Conservation (phyloP, 2,888 invertebrate species). For the Phyllotreta striolata region DNA sequence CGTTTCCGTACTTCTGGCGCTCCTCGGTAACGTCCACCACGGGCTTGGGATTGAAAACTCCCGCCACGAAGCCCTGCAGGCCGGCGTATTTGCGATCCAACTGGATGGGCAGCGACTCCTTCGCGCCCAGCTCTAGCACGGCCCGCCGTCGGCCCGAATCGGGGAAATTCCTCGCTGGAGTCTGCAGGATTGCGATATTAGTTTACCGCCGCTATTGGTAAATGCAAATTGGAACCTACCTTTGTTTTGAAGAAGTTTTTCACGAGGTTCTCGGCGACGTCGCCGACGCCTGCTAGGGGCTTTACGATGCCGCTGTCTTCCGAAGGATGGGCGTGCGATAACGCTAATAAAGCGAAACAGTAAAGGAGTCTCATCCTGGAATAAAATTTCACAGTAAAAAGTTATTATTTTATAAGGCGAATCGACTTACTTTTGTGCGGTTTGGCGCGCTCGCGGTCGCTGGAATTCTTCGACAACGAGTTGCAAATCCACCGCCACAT, state of each 20-base stretch:
- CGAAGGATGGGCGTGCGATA: constrained; percentile 11
- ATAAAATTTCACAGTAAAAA: neutral
- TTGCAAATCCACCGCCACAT: neutral
- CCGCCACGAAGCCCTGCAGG: constrained; percentile 53
- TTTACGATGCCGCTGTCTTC: constrained; percentile 21
- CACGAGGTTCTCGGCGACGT: constrained; percentile 26
- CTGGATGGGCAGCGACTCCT: constrained; percentile 53
- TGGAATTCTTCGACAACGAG: constrained; percentile 1
- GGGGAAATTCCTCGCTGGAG: constrained; percentile 45
- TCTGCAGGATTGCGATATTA: neutral
- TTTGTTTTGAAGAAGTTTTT: constrained; percentile 31
- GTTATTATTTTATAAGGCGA: neutral
- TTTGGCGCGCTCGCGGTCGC: too few relatives aligned
- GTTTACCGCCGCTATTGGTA: neutral
- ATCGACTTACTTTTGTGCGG: neutral
- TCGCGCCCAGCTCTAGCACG: constrained; percentile 47
- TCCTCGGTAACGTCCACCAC: constrained; percentile 79
- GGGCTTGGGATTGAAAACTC: constrained; percentile 66
- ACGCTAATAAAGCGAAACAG: neutral
- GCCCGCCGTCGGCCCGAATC: constrained; percentile 55
- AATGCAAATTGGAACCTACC: constrained; percentile 27
- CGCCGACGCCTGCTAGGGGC: constrained; percentile 31
- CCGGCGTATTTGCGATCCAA: constrained; percentile 54
- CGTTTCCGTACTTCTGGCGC: constrained; percentile 82
- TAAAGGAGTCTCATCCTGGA: neutral